Conservation (phyloP, 2,113 vertebrate species). For the Ramphastos sulfuratus region DNA sequence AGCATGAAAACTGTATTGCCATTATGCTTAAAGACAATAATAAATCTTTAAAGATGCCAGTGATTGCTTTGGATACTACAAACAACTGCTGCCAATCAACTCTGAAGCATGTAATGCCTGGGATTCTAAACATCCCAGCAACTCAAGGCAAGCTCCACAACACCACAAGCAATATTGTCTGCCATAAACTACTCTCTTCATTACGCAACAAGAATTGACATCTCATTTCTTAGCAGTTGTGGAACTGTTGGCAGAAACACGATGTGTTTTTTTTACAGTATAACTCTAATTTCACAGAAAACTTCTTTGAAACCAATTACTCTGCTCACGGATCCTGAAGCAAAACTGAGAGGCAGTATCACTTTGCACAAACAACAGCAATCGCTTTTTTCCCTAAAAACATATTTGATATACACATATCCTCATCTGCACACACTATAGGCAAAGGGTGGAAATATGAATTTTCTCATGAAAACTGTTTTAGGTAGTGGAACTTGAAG, state of each 20-base stretch:
- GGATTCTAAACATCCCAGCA: constrained; percentile 19
- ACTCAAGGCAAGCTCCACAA: constrained; percentile 61
- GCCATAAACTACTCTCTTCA: constrained; percentile 44
- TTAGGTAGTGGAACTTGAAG: background rate
- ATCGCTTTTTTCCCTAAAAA: background rate
- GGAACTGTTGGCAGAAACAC: constrained; percentile 15
- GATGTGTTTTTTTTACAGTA: background rate
- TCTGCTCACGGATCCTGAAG: background rate
- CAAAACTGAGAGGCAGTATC: background rate
- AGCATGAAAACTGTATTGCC: constrained; percentile 77
- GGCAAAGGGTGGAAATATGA: background rate
- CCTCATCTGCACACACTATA: background rate
- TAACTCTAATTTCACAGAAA: constrained; percentile 39
- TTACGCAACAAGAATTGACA: constrained; percentile 17
- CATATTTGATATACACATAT: background rate
- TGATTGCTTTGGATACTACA: constrained; percentile 71
- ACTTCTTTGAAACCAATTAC: constrained; percentile 25
- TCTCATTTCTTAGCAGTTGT: constrained; percentile 21
- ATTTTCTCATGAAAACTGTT: background rate
- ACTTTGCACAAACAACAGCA: background rate
- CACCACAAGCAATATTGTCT: constrained; percentile 59
- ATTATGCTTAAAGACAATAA: constrained; percentile 79
- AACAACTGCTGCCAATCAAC: constrained; percentile 78
- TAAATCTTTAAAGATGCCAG: constrained; percentile 78
- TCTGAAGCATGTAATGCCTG: constrained; percentile 34